Percentiles rank a stretch among this genome's conserved stretches.
phyloP scores from a whole-genome alignment of 2,797 vertebrate genomes.

The Protonibea diacanthus region DNA sequence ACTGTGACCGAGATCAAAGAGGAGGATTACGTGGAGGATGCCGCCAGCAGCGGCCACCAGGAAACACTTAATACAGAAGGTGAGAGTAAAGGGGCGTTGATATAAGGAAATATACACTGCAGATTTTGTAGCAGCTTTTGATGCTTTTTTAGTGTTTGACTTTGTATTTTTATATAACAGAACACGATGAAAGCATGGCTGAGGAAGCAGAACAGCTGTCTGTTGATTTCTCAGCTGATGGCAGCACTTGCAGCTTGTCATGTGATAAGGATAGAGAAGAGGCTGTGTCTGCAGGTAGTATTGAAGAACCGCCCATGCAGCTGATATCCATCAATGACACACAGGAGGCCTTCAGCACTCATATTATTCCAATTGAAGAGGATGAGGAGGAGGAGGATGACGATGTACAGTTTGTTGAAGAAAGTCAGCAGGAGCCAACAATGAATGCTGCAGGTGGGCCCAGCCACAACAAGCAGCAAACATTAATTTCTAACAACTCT shows the following conservation, averaged over 20 bases:
- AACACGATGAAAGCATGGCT: constrained; percentile 25
- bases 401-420: constrained; percentile 65
- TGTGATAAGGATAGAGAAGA: constrained; percentile 43
- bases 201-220: constrained; percentile 44
- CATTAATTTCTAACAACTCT: constrained; percentile 7
- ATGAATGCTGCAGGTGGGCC: not conserved
- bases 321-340: constrained; percentile 44
- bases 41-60: constrained; percentile 33
- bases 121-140: not conserved
- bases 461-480: constrained; percentile 35
- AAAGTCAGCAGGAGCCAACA: constrained; percentile 45
- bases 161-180: constrained; percentile 47
- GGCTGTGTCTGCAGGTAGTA: constrained; percentile 24
- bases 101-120: not conserved
- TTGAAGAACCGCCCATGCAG: constrained; percentile 45
- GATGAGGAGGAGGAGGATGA: constrained; percentile 38
- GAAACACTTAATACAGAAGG: constrained; percentile 46
- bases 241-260: constrained; percentile 44
- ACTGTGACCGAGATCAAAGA: constrained; percentile 66
- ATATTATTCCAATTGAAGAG: constrained; percentile 71
- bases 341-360: constrained; percentile 60
- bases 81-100: constrained; percentile 23
- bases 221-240: constrained; percentile 3
- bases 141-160: constrained; percentile 12
- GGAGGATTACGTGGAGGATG: constrained; percentile 58